Conservation (phyloP, 2,797 vertebrate genomes). For the Acipenser transmontanus region DNA sequence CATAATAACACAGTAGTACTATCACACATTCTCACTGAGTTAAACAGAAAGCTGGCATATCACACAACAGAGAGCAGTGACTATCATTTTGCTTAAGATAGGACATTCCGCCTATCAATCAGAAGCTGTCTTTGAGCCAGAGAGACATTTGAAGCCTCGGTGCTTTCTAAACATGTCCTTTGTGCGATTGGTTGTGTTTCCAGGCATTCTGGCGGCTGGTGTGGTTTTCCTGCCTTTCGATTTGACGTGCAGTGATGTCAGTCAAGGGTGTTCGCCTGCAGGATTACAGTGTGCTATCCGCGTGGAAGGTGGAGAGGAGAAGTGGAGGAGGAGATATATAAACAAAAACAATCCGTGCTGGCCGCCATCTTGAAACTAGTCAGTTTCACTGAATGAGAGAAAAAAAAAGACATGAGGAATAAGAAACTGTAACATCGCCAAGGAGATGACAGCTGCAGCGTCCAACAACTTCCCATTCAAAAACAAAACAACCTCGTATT, state of each 20-base stretch:
- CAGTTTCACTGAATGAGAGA: constrained; percentile 50
- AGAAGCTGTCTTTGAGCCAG: too few relatives aligned
- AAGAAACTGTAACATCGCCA: constrained; percentile 11
- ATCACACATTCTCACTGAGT: too few relatives aligned
- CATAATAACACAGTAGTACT: too few relatives aligned
- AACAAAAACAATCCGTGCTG: constrained; percentile 68
- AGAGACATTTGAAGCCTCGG: too few relatives aligned
- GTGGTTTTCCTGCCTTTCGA: constrained; percentile 13
- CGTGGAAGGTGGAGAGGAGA: constrained; percentile 21
- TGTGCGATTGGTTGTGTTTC: constrained; percentile 18
- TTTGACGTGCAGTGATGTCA: constrained; percentile 29
- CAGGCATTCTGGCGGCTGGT: not conserved
- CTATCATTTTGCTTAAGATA: too few relatives aligned
- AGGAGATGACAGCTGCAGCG: constrained; percentile 19
- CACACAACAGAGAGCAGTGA: too few relatives aligned
- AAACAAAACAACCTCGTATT: not conserved
- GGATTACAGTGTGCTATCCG: constrained; percentile 13
- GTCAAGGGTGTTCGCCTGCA: constrained; percentile 16
- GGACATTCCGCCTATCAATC: too few relatives aligned
- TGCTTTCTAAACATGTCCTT: not conserved
- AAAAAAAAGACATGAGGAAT: constrained; percentile 9
- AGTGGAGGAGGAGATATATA: constrained; percentile 49
- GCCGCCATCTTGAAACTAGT: constrained; percentile 71
- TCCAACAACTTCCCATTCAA: not conserved
- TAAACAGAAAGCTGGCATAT: too few relatives aligned